Percentiles rank a stretch among this genome's conserved stretches.
Evolutionary conservation across 2,113 vertebrate species (phyloP).

Genomic region (Chelonoidis abingdonii): DNA sequence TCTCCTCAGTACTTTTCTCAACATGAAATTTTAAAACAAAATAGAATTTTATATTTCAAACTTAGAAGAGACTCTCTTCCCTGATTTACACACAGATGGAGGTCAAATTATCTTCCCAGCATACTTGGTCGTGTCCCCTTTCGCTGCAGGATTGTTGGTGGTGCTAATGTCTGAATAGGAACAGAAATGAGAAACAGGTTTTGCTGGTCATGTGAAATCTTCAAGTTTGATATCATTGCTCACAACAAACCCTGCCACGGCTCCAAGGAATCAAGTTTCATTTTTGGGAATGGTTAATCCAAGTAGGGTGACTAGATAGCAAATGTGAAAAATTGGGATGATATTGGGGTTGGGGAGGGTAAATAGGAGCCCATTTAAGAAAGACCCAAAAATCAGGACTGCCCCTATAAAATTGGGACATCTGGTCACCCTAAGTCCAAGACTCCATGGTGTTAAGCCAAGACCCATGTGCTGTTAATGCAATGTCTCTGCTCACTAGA

Average conservation of each 20-base stretch:
- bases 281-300: accelerated
- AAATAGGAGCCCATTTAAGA: no score
- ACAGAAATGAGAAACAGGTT: accelerated
- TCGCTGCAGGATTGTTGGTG: accelerated
- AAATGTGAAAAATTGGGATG: no score
- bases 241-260: accelerated
- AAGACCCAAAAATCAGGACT: no score
- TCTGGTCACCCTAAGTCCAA: neutral
- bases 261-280: accelerated
- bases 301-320: no score
- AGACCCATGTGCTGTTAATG: neutral
- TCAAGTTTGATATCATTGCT: accelerated
- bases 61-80: neutral
- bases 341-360: no score
- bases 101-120: accelerated
- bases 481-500: neutral
- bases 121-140: accelerated
- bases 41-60: neutral
- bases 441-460: accelerated
- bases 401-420: no score
- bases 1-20: accelerated
- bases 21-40: neutral
- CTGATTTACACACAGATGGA: neutral
- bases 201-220: accelerated
- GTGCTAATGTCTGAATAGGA: accelerated